A percentile compares a stretch with the other conserved stretches of the same genome.
Conservation (phyloP, 2,888 invertebrate genomes). For the Venustoraphidia nigricollis region DNA sequence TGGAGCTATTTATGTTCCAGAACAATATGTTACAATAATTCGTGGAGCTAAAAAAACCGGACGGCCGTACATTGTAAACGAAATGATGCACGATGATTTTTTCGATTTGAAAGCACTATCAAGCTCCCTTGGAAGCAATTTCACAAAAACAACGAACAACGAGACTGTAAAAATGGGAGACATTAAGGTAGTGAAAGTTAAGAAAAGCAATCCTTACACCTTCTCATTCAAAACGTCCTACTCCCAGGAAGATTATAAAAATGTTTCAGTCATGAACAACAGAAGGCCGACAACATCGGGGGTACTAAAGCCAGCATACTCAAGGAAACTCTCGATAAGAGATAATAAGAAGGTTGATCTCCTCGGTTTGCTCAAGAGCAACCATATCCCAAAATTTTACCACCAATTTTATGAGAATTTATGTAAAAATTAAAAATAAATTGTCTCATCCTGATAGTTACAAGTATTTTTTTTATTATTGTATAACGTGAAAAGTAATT, state of each 20-base stretch:
- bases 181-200: neutral
- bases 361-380: no score
- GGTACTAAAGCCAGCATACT: no score
- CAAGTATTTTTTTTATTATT: no score
- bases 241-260: neutral
- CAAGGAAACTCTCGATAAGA: no score
- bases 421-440: no score
- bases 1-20: slow-evolving; percentile 9
- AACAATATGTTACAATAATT: slow-evolving; percentile 10
- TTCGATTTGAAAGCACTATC: slow-evolving; percentile 5
- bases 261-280: no score
- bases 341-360: no score
- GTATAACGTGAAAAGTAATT: no score
- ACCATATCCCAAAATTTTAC: no score
- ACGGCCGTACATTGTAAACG: slow-evolving; percentile 5
- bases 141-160: neutral
- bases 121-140: slow-evolving; percentile 3
- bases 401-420: no score
- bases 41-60: slow-evolving; percentile 10
- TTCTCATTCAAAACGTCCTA: neutral
- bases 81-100: slow-evolving; percentile 8
- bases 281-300: no score
- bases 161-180: neutral
- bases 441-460: no score
- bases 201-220: neutral